Evolutionary conservation across 2,113 vertebrate genomes (phyloP).

Genomic region (Alosa alosa): DNA sequence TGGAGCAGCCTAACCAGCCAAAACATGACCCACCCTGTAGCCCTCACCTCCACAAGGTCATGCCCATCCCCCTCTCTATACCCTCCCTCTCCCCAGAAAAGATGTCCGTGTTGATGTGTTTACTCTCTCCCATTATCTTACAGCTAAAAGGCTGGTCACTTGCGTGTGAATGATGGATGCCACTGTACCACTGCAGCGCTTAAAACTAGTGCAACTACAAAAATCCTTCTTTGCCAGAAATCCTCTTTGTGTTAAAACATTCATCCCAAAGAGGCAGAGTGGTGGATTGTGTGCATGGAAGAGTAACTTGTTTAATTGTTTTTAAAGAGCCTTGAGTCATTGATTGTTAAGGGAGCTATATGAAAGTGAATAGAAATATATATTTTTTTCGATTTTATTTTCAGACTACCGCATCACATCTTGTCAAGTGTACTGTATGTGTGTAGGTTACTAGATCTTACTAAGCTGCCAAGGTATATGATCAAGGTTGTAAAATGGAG

Average conservation of each 20-base stretch:
- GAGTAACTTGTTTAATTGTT: not conserved
- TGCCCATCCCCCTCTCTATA: not conserved
- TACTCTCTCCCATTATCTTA: not conserved
- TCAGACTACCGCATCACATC: not conserved
- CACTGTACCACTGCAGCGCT: not conserved
- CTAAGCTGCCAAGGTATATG: not conserved
- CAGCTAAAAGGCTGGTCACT: not conserved
- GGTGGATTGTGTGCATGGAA: not conserved
- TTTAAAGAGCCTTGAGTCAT: not conserved
- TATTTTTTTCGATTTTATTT: not conserved
- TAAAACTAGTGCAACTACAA: not conserved
- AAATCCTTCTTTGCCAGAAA: not conserved
- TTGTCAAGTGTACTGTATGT: not conserved
- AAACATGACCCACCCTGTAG: constrained; percentile 11
- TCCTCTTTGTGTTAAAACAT: not conserved
- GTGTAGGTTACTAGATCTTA: not conserved
- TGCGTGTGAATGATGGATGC: not conserved
- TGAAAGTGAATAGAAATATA: not conserved
- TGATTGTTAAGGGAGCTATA: not conserved
- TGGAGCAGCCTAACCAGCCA: not conserved
- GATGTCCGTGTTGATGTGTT: not conserved
- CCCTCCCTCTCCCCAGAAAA: not conserved
- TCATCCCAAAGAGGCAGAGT: not conserved
- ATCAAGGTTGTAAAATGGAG: not conserved
- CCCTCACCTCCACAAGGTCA: not conserved